phyloP scores from a whole-genome alignment of 1,140 invertebrate genomes.

The fruit fly (Drosophila melanogaster) region Release_6_plus_ISO1_MT NT_037436.4:3885501-3886000 shows the following conservation, averaged over 20 bases:
- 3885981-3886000: conserved; percentile 73
- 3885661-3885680: conserved; percentile 78
- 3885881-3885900: not conserved
- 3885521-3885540: conserved; percentile 60
- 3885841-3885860: not conserved
- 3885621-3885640: conserved; percentile 65
- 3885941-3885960: conserved; percentile 39
- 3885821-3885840: not conserved
- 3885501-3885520: conserved; percentile 67
- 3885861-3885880: conserved; percentile 10
- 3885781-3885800: no score
- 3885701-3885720: no score
- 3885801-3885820: no score
- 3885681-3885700: conserved; percentile 24
- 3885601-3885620: conserved; percentile 63
- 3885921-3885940: conserved; percentile 15
- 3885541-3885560: conserved; percentile 16
- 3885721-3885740: no score
- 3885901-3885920: conserved; percentile 39
- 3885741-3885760: no score
- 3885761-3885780: no score
- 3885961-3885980: conserved; percentile 55
- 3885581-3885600: conserved; percentile 28
- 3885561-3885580: not conserved
- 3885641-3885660: conserved; percentile 62